Base-by-base conservation (phyloP, 2,113 vertebrate species). In the Gavialis gangeticus region DNA sequence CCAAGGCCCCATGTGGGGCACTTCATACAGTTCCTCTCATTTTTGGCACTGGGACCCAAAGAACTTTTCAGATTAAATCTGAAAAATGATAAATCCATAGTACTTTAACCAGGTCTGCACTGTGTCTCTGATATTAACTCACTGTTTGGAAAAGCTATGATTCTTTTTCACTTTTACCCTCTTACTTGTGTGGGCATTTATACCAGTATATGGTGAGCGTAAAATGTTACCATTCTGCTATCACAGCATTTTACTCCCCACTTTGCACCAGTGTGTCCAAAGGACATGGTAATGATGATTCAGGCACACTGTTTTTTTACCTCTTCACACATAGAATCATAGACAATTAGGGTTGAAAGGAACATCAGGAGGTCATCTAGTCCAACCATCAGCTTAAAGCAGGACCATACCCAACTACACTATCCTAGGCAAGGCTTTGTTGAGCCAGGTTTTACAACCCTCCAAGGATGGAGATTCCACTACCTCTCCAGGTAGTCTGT, bases 11-110 rank as follows among this genome's bases (percentile, higher is more conserved):
- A 46, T 9, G 46, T 89, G 62, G 85, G 85, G 57, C 18, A 37
- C 64, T 91, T 89, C 84, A 21, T 85, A 73, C 18, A 21, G 91
- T 62, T 21, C 62, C 46, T 4, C 54, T 92, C 6, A 90, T 91
- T 89, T 95, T 84, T n/a, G 79, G 75, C n/a, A 85, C 85, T 57
- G 66, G 63, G 22, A 92, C 91, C 56, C 63, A 54, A 79, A 94
- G 80, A 10, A 15, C 66, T 78, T 79, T 34, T 87, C 55, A 63
- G 85, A 67, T 46, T 10, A 79, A n/a, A 85, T 9, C 34, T 85
- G 73, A 89, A 91, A 91, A 93, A 75, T 59, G 73, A 89, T 89
- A 91, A 93, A 75, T 59, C 55, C 28, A 15, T 37, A 64, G 5
- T 30, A 85, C 27, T 75, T 92, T 85, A 18, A 46, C 58, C 25